Percentiles rank a stretch among this genome's conserved stretches.
These are phyloP conservation scores for Esox masquinongy DNA, from an alignment of 2,797 vertebrate genomes.

Conservation along the genomic window DNA sequence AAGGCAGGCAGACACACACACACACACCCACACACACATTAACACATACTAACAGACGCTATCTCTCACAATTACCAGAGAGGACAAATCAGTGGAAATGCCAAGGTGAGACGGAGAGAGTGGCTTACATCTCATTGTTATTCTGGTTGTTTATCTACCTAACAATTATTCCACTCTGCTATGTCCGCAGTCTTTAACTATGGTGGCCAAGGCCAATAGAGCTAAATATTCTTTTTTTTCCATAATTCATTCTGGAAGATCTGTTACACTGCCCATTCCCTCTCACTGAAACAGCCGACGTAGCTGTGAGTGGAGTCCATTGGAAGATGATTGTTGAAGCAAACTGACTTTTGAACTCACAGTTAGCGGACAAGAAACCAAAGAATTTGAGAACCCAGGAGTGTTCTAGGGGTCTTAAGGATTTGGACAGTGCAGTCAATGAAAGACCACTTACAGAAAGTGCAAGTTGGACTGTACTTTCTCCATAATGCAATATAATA, in stretches of 20 bases:
- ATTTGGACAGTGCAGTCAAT: too few relatives aligned
- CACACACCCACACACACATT: not conserved
- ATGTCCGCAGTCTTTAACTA: not conserved
- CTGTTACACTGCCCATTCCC: not conserved
- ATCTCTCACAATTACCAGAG: not conserved
- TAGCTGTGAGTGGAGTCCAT: too few relatives aligned
- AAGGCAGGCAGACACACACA: slow-evolving; percentile 7
- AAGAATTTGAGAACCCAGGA: too few relatives aligned
- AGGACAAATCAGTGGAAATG: not conserved
- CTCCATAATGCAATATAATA: too few relatives aligned
- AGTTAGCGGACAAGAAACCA: too few relatives aligned
- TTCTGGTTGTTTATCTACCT: not conserved
- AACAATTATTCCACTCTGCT: slow-evolving; percentile 8
- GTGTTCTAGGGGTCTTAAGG: too few relatives aligned
- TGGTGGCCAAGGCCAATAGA: slow-evolving; percentile 4
- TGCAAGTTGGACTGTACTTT: too few relatives aligned
- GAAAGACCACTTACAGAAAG: too few relatives aligned
- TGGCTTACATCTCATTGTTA: slow-evolving; percentile 5
- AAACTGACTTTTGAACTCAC: too few relatives aligned
- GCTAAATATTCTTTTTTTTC: not conserved
- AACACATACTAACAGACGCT: slow-evolving; percentile 11
- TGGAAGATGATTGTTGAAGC: too few relatives aligned
- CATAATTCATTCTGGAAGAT: slow-evolving; percentile 11
- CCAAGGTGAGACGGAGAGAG: slow-evolving; percentile 8
- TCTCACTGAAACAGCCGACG: too few relatives aligned